phyloP scores from a whole-genome alignment of 2,797 vertebrate genomes.

The Octomys mimax region DNA sequence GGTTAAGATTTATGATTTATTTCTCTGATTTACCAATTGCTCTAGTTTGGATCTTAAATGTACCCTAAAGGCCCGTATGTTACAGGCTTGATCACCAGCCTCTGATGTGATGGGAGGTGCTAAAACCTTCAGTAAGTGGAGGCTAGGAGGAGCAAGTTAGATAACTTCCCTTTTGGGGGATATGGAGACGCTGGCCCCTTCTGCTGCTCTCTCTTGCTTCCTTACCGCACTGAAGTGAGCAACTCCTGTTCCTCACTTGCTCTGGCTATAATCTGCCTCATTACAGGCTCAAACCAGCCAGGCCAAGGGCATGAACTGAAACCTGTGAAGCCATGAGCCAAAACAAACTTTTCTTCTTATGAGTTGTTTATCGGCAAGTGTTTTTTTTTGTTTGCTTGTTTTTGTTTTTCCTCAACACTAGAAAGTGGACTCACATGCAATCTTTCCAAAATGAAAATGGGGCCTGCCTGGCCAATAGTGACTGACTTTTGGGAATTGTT shows the following conservation, averaged over 20 bases:
- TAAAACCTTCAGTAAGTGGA: neutral
- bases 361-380: neutral
- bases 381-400: neutral
- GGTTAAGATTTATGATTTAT: neutral
- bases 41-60: neutral
- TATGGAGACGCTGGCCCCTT: neutral
- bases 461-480: neutral
- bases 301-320: neutral
- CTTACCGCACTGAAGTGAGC: neutral
- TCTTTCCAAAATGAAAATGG: neutral
- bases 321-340: neutral
- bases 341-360: neutral
- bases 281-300: neutral
- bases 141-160: neutral
- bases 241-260: neutral
- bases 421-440: neutral
- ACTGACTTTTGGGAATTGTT: neutral
- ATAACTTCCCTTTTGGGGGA: neutral
- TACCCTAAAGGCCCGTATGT: neutral
- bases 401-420: neutral
- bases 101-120: neutral
- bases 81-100: neutral
- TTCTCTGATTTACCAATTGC: neutral
- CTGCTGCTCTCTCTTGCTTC: neutral
- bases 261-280: neutral